Conservation (phyloP, 2,113 vertebrate species). For the Anoura caudifer region DNA sequence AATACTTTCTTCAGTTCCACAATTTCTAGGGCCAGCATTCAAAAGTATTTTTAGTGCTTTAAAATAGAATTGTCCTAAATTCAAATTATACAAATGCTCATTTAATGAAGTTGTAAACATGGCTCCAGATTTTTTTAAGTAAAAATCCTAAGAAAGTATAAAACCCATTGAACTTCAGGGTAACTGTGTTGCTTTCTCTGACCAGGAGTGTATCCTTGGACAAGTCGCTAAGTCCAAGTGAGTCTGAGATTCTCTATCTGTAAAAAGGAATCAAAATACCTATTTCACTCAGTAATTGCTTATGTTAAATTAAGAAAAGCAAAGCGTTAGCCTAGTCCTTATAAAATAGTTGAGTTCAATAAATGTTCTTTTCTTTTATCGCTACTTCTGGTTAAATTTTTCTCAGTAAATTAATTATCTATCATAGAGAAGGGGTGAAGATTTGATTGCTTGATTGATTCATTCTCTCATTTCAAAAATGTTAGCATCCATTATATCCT, state of each 20-base stretch:
- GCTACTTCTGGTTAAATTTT: background rate
- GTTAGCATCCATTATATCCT: background rate
- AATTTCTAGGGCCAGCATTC: background rate
- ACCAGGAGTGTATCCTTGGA: background rate
- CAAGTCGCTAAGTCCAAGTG: background rate
- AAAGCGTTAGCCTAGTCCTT: background rate
- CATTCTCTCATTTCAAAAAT: background rate
- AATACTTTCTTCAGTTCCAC: background rate
- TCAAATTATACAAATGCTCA: background rate
- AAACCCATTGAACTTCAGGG: background rate
- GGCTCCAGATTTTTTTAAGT: background rate
- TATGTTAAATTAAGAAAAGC: background rate
- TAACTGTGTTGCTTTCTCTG: background rate
- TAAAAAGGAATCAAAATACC: background rate
- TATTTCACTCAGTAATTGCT: background rate
- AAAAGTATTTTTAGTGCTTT: slow-evolving; percentile 24
- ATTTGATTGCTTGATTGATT: background rate
- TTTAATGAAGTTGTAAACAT: slow-evolving; percentile 11
- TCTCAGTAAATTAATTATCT: background rate
- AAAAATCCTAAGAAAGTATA: background rate
- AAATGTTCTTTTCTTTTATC: background rate
- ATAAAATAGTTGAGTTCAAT: background rate
- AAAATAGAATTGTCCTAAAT: background rate
- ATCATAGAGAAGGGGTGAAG: background rate
- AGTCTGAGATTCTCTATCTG: background rate